phyloP scores from a whole-genome alignment of 2,113 vertebrate genomes.

The Pseudopipra pipra region DNA sequence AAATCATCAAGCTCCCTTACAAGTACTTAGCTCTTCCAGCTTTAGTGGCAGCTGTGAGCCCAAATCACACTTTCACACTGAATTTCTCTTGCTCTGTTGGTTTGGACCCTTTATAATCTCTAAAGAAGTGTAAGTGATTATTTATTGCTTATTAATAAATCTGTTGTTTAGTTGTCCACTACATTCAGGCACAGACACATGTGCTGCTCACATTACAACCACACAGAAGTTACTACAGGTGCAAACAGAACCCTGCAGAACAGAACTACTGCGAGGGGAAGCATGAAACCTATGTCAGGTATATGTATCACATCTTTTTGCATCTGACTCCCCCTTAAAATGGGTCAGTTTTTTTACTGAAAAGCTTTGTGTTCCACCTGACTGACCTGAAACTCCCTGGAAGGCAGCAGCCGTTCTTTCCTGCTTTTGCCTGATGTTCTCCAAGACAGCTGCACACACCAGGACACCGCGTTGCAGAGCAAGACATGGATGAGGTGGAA shows the following conservation, averaged over 20 bases:
- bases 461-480: background rate
- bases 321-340: background rate
- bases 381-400: background rate
- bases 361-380: background rate
- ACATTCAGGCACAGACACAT: background rate
- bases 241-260: background rate
- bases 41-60: background rate
- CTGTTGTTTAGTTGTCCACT: background rate
- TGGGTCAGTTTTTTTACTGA: background rate
- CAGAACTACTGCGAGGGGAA: background rate
- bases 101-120: background rate
- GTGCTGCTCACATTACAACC: background rate
- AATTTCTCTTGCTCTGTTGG: background rate
- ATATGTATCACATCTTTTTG: background rate
- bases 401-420: background rate
- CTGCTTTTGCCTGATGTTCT: background rate
- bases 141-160: background rate
- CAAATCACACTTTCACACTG: background rate
- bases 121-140: background rate
- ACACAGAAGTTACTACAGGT: background rate
- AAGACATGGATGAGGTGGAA: background rate
- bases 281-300: background rate
- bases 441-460: accelerated
- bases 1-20: background rate
- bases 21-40: background rate